Evolutionary conservation across 2,888 invertebrate species (phyloP).

Genomic region (Synanthedon vespiformis): DNA sequence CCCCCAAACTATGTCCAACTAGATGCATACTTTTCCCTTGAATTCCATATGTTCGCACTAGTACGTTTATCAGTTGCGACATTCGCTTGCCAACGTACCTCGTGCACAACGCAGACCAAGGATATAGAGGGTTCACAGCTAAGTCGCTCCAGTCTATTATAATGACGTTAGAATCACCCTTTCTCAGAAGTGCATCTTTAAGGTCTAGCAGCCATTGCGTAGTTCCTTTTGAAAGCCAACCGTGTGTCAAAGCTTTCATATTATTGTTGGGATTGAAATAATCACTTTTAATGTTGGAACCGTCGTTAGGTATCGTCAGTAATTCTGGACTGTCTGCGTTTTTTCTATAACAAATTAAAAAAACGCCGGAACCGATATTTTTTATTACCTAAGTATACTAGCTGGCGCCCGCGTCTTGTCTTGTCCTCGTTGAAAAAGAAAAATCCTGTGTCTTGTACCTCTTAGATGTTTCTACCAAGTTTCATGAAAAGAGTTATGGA

Average conservation of each 20-base stretch:
- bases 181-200: conserved; percentile 46
- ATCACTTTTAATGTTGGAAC: conserved; percentile 23
- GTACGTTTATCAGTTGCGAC: conserved; percentile 32
- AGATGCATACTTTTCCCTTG: conserved; percentile 36
- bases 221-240: conserved; percentile 57
- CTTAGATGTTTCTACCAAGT: no score
- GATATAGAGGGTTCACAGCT: conserved; percentile 44
- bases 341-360: conserved; percentile 17
- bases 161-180: conserved; percentile 60
- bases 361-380: neutral
- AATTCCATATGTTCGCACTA: conserved; percentile 22
- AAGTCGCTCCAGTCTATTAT: conserved; percentile 59
- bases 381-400: no score
- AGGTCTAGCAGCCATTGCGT: conserved; percentile 45
- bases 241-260: conserved; percentile 65
- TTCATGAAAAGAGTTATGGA: no score
- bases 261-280: conserved; percentile 49
- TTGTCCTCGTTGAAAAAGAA: no score
- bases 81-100: conserved; percentile 49
- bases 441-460: no score
- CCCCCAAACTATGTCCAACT: conserved; percentile 71
- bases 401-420: no score
- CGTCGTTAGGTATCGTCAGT: conserved; percentile 24
- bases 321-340: conserved; percentile 34
- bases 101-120: conserved; percentile 49